Evolutionary conservation across 2,888 invertebrate species (phyloP).

Genomic region (Phania funesta): DNA sequence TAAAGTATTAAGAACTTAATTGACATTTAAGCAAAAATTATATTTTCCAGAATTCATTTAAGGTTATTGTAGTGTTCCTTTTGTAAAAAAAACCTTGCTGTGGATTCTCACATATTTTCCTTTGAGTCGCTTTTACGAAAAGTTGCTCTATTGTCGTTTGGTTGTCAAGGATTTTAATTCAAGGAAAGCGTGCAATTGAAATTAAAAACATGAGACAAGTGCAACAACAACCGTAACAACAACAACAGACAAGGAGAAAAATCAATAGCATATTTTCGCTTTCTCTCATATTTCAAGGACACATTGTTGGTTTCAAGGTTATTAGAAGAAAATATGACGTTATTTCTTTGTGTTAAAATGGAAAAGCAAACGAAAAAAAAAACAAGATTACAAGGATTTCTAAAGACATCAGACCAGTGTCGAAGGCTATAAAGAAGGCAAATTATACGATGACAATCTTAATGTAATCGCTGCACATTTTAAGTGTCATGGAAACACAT

Average conservation of each 20-base stretch:
- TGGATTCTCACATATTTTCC: background rate
- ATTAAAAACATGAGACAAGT: constrained; percentile 34
- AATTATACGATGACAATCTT: no score
- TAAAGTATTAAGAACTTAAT: no score
- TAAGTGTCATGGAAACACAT: no score
- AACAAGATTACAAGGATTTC: no score
- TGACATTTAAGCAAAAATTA: no score
- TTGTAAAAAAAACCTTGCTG: background rate
- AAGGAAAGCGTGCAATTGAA: constrained; percentile 48
- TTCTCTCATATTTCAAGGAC: constrained; percentile 35
- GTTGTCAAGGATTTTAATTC: constrained; percentile 49
- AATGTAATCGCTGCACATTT: no score
- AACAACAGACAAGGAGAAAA: constrained; percentile 20
- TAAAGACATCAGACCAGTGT: no score
- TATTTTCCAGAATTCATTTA: no score
- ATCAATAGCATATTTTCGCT: constrained; percentile 22
- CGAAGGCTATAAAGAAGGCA: no score
- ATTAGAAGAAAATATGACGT: background rate
- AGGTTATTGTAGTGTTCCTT: background rate
- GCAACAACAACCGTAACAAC: background rate
- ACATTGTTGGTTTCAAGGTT: constrained; percentile 40
- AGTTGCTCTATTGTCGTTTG: constrained; percentile 15
- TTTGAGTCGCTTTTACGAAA: background rate
- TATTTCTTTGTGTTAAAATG: background rate
- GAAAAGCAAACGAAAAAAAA: no score